A percentile compares a stretch with the other conserved stretches of the same genome.
phyloP scores from a whole-genome alignment of 2,113 vertebrate genomes.

The Ariopsis seemanni region DNA sequence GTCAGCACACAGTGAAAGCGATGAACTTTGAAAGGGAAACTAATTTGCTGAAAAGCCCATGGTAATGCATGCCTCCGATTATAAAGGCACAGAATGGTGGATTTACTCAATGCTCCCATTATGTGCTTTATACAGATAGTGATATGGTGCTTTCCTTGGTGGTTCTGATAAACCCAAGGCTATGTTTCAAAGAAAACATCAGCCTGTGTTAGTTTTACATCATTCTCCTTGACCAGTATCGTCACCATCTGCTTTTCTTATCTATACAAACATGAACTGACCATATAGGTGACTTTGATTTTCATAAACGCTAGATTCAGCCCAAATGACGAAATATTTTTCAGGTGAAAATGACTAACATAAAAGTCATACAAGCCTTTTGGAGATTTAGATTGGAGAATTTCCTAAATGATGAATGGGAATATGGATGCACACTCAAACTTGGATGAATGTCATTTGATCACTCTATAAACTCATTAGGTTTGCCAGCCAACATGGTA shows the following conservation, averaged over 20 bases:
- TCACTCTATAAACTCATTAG: background rate
- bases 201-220: background rate
- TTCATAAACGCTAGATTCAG: background rate
- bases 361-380: background rate
- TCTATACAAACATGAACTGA: conserved; percentile 10
- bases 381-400: background rate
- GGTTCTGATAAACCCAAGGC: conserved; percentile 19
- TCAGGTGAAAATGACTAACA: background rate
- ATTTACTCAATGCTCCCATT: background rate
- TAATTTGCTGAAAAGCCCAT: background rate
- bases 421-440: background rate
- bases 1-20: conserved; percentile 15
- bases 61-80: background rate
- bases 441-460: background rate
- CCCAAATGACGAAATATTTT: background rate
- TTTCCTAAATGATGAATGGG: background rate
- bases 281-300: background rate
- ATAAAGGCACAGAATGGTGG: background rate
- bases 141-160: background rate
- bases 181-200: conserved; percentile 12
- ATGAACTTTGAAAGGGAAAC: conserved; percentile 39
- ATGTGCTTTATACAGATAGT: background rate
- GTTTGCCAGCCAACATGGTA: background rate
- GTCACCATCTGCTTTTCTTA: background rate
- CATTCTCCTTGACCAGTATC: conserved; percentile 30